These are phyloP conservation scores for Tetragnatha versicolor DNA, from an alignment of 1,140 invertebrate genomes.

Conservation along the genomic window DNA sequence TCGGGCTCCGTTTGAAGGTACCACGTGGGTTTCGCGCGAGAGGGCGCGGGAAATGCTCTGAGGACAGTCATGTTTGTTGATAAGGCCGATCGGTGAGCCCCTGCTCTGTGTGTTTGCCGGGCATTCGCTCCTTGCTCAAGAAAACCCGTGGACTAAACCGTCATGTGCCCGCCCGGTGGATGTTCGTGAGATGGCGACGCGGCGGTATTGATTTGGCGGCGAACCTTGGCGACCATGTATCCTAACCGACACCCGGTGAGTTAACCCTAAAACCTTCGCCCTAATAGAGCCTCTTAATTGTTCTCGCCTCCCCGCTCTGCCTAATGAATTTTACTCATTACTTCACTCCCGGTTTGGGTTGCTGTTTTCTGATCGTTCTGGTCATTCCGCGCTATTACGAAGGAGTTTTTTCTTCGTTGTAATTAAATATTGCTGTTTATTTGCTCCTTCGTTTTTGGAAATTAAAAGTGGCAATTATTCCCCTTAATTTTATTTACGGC, in stretches of 20 bases:
- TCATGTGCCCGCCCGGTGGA: conserved; percentile 43
- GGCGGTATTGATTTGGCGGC: conserved; percentile 52
- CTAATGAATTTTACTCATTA: conserved; percentile 54
- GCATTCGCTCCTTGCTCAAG: conserved; percentile 21
- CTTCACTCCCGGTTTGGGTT: conserved; percentile 26
- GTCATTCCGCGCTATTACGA: conserved; percentile 4
- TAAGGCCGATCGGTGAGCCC: conserved; percentile 45
- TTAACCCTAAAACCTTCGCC: conserved; percentile 54
- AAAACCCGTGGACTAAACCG: conserved; percentile 47
- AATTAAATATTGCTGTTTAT: background rate
- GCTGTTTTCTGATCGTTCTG: conserved; percentile 24
- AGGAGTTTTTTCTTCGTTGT: background rate
- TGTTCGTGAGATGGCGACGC: conserved; percentile 47
- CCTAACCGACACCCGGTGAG: conserved; percentile 54
- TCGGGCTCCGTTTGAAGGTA: conserved; percentile 1
- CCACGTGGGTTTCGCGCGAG: conserved; percentile 41
- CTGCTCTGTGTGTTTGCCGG: conserved; percentile 21
- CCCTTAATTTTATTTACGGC: too few relatives aligned
- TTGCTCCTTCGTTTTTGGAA: too few relatives aligned
- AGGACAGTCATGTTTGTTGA: conserved; percentile 55
- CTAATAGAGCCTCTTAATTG: conserved; percentile 54
- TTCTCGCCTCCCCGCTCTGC: conserved; percentile 43
- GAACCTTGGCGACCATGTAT: conserved; percentile 55
- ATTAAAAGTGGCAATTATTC: too few relatives aligned
- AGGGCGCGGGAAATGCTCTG: conserved; percentile 34